Conservation (phyloP, 2,797 vertebrate species). For the Sebastes ruberrimus region DNA sequence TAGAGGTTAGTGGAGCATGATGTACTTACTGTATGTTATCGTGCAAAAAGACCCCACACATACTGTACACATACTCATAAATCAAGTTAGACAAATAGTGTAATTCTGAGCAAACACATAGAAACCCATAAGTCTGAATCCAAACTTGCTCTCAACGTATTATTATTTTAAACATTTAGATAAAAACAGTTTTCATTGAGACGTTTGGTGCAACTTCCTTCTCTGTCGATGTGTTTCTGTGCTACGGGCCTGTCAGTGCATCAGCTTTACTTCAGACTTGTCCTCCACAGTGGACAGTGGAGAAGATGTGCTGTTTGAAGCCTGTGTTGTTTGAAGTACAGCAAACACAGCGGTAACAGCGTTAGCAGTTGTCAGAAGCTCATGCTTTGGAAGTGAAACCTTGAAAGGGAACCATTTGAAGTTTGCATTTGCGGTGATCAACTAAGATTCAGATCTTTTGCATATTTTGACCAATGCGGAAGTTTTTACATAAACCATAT, state of each 20-base stretch:
- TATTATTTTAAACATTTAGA: background rate
- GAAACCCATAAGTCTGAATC: background rate
- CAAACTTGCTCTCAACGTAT: background rate
- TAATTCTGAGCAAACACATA: background rate
- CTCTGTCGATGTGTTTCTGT: conserved; percentile 4
- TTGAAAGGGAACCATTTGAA: conserved; percentile 8
- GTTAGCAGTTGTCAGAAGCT: conserved; percentile 1
- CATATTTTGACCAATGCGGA: conserved; percentile 5
- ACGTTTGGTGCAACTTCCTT: background rate
- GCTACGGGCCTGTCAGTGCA: conserved; percentile 21
- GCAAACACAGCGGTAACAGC: conserved; percentile 12
- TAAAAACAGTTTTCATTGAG: background rate
- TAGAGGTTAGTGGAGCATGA: conserved; percentile 32
- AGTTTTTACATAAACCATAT: background rate
- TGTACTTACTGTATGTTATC: conserved; percentile 29
- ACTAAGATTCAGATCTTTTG: background rate
- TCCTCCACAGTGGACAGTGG: conserved; percentile 16
- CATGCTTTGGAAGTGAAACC: background rate
- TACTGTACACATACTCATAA: conserved; percentile 3
- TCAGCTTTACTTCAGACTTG: conserved; percentile 33
- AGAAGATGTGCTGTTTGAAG: conserved; percentile 34
- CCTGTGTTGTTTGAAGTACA: conserved; percentile 24
- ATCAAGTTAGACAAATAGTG: conserved; percentile 9
- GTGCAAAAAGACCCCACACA: conserved; percentile 45
- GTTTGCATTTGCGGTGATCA: conserved; percentile 17